Evolutionary conservation across 2,888 invertebrate species (phyloP).

Genomic region (Macaria notata): DNA sequence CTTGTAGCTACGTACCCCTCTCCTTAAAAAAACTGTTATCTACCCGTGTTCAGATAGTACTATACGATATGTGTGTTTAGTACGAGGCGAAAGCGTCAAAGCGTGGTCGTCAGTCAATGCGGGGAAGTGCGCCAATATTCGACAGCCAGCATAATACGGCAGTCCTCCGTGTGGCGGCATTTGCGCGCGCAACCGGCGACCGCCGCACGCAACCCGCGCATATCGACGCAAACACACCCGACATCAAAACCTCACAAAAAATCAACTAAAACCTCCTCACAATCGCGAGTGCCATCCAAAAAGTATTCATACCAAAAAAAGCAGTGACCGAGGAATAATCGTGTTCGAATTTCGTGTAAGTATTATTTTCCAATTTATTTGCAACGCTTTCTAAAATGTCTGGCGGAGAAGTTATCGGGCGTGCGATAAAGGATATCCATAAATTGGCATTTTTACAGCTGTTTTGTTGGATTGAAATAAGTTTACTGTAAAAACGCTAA

Average conservation of each 20-base stretch:
- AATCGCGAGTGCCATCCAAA: conserved; percentile 3
- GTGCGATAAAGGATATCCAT: conserved; percentile 5
- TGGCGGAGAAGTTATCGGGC: neutral
- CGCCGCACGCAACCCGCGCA: conserved; percentile 52
- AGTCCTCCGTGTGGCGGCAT: conserved; percentile 28
- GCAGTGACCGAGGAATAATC: neutral
- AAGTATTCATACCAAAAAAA: no score
- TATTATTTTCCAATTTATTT: conserved; percentile 1
- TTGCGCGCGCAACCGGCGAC: conserved; percentile 59
- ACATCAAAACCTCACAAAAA: conserved; percentile 29
- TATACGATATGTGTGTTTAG: neutral
- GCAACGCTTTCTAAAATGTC: neutral
- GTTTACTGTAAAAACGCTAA: no score
- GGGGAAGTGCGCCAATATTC: conserved; percentile 23
- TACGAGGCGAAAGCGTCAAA: conserved; percentile 11
- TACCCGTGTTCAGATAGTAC: neutral
- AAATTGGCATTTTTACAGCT: neutral
- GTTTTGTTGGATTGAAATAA: no score
- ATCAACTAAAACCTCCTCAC: conserved; percentile 14
- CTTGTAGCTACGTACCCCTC: neutral
- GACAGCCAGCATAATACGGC: neutral
- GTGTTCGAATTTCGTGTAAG: conserved; percentile 14
- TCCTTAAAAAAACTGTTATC: neutral
- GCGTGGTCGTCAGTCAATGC: conserved; percentile 21
- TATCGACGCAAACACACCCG: conserved; percentile 62